A percentile compares a stretch with the other conserved stretches of the same genome.
Evolutionary conservation across 2,888 invertebrate genomes (phyloP).

Genomic region (Acrobasis consociella): DNA sequence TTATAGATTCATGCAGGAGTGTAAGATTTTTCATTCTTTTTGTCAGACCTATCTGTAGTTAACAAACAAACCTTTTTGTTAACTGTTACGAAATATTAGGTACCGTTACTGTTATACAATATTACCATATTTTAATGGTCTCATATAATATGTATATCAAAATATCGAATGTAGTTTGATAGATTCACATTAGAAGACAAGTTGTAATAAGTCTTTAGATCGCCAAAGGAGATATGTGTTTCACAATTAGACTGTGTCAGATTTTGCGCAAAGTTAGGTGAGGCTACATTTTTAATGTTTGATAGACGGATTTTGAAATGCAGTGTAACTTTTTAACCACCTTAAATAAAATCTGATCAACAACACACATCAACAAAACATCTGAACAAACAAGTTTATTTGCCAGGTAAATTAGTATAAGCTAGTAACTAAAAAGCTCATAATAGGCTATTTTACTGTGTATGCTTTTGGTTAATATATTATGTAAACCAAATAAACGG

Average conservation of each 20-base stretch:
- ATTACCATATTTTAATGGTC: constrained; percentile 3
- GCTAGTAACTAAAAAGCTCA: no score
- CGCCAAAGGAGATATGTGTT: constrained; percentile 7
- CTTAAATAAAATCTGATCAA: no score
- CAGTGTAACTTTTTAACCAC: no score
- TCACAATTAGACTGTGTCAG: constrained; percentile 13
- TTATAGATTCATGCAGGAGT: background rate
- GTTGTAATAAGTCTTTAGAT: constrained; percentile 14
- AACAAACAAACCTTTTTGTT: background rate
- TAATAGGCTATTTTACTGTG: no score
- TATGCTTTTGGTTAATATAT: no score
- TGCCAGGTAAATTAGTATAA: no score
- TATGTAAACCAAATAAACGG: no score
- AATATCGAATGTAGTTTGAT: constrained; percentile 5
- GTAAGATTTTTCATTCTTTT: constrained; percentile 3
- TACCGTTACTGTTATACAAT: no score
- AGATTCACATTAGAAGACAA: constrained; percentile 13
- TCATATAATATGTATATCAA: no score
- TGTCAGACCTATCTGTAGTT: background rate
- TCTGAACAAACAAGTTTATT: no score
- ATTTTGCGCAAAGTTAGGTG: constrained; percentile 13
- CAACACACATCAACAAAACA: no score
- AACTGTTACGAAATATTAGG: constrained; percentile 1
- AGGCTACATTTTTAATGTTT: background rate
- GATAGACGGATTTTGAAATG: background rate